Base-by-base conservation (phyloP, 2,797 vertebrate genomes). In the Varecia variegata region DNA sequence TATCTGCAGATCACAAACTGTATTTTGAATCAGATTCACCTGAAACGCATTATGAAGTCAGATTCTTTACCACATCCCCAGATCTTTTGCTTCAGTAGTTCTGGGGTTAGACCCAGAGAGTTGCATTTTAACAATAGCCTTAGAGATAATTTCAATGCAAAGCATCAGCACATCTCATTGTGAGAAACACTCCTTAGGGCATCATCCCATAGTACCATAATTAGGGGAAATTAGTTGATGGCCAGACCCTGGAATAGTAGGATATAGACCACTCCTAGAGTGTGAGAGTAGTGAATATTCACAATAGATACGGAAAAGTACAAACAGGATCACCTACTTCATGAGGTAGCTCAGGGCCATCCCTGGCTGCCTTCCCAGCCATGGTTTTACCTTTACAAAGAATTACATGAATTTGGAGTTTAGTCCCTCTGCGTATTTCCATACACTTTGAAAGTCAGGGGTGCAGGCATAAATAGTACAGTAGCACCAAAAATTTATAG, bases 101-200 rank as follows among this genome's bases (percentile, higher is more conserved):
- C 13, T 71, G 17, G 35, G 32, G 27, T 71, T 70, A 83, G 11
- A 80, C 4, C 1, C 20, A 73, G 5, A 23, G 27, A 88, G 5
- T 7, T 58, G 25, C 7, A 80, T 93, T 90, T 94, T 85, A 82
- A 88, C 3, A 93, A 50, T 65, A 93, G 13, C 1, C 13, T 94
- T 90, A 76, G 17, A 89, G 40, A 67, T 82, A 91, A 95, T 86
- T 94, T n/a, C 62, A 38, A 43, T 47, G 32, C 10, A 82, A 88
- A 2, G 0, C 25, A 58, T 85, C 17, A 80, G 14, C 10, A 80
- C 20, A 71, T 32, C 20, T 47, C 30, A 86, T 38, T 89, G 17
- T 89, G 38, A 93, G 4, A 91, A 93, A 58, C 4, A 40, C 3
- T 32, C 27, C 32, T 90, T 93, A 74, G 18, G 18, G 70, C 18